These are phyloP conservation scores for Pangasius larnaudii DNA, from an alignment of 2,797 vertebrate species.

Conservation along the genomic window DNA sequence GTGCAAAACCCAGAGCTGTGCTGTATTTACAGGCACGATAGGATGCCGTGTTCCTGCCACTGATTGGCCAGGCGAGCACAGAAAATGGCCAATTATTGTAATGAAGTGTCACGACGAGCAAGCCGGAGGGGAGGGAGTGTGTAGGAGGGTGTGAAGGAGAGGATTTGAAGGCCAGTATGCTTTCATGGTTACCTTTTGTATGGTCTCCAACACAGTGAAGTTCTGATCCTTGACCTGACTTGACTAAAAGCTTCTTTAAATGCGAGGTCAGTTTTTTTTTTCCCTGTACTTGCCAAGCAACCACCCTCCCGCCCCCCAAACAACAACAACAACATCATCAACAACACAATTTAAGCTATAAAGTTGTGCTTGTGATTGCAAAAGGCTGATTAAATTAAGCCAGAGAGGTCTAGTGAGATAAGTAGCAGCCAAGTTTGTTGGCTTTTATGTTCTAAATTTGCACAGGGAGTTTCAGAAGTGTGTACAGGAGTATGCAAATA, in stretches of 20 bases:
- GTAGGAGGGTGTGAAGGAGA: conserved; percentile 59
- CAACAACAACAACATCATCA: background rate
- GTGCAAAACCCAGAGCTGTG: conserved; percentile 39
- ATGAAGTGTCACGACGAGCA: conserved; percentile 75
- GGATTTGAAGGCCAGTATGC: conserved; percentile 38
- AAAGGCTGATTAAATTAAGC: background rate
- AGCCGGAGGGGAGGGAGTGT: conserved; percentile 71
- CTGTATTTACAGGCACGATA: conserved; percentile 65
- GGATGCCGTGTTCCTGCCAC: conserved; percentile 58
- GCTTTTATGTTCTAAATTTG: background rate
- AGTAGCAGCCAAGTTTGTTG: background rate
- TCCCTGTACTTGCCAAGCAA: background rate
- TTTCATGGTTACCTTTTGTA: background rate
- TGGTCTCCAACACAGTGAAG: background rate
- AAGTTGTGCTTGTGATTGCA: background rate
- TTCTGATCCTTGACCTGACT: conserved; percentile 4
- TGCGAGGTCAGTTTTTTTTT: background rate
- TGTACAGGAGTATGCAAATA: conserved; percentile 18
- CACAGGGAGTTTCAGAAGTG: background rate
- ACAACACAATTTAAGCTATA: background rate
- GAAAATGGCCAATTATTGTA: conserved; percentile 80
- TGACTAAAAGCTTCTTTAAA: conserved; percentile 14
- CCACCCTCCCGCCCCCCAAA: too few relatives aligned
- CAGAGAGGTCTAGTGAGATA: background rate
- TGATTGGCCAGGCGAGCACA: conserved; percentile 71